Conservation (phyloP, 1,140 invertebrate genomes). For the Drosophila littoralis region DNA sequence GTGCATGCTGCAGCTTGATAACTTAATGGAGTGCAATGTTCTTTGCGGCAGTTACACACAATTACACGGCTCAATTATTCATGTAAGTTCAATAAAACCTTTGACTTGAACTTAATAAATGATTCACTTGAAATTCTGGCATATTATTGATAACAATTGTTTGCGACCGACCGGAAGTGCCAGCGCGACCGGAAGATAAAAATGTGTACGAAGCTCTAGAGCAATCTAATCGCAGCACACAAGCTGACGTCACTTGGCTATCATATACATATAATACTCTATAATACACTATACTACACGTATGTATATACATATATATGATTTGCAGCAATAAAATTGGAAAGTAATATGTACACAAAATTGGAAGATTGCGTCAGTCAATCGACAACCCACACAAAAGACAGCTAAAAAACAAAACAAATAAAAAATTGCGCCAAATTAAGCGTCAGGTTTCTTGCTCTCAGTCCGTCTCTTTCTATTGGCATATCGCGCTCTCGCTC, state of each 20-base stretch:
- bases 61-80: conserved; percentile 31
- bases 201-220: conserved; percentile 8
- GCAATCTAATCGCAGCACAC: conserved; percentile 35
- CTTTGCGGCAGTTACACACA: background rate
- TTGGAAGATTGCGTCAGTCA: conserved; percentile 66
- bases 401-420: conserved; percentile 42
- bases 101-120: conserved; percentile 69
- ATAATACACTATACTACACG: conserved; percentile 1
- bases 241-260: conserved; percentile 37
- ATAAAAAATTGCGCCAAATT: conserved; percentile 62
- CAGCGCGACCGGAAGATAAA: conserved; percentile 40
- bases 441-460: conserved; percentile 42
- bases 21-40: conserved; percentile 34
- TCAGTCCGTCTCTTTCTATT: background rate
- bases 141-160: conserved; percentile 47
- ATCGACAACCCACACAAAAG: conserved; percentile 48
- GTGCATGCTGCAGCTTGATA: conserved; percentile 30
- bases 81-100: conserved; percentile 55
- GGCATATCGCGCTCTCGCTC: background rate
- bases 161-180: conserved; percentile 55
- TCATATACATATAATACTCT: background rate
- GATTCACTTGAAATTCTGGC: conserved; percentile 47
- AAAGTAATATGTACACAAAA: conserved; percentile 45
- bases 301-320: conserved; percentile 7
- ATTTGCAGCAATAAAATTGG: conserved; percentile 48